Evolutionary conservation across 2,113 vertebrate species (phyloP), one percentile per base, ranked within the genome.

Genomic region (Vidua macroura): DNA sequence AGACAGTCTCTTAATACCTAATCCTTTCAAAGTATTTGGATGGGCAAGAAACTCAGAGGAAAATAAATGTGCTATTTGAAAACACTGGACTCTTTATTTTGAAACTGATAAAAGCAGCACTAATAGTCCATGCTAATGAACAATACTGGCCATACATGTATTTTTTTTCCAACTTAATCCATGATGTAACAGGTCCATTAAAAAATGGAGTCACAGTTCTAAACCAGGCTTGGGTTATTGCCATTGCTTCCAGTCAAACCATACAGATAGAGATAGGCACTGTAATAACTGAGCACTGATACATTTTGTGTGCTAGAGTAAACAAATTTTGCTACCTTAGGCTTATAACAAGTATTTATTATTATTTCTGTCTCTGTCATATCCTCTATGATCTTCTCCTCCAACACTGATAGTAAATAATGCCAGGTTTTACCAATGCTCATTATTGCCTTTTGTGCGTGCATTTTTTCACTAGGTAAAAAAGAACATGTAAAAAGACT

Each of bases 251-350:
- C n/a, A 60, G 1, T 67, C 13, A 78, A 85, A 30, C 43, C 9
- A 39, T 43, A 39, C 0, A 0, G 24, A 13, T 44, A 44, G 44
- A 66, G 23, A 15, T 6, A 73, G n/a, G 20, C 22, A 8, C n/a
- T 49, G 30, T 53, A 20, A 39, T 37, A 22, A 53, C 17, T 74
- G 31, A 77, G 15, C 37, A 53, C 4, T 49, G 21, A 37, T 12
- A 49, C 2, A 7, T 75, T 58, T 24, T 72, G 70, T 48, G 17
- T 60, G 56, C 25, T 84, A 49, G 14, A 75, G 33, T n/a, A 83
- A 91, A 88, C 39, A 30, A 63, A 35, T 35, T 46, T 69, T 44
- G 6, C 18, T 72, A 1, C 51, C 6, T 76, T 60, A 53, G 51
- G 15, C 18, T 70, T 84, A n/a, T 6, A 39, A 23, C 5, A 53